A percentile compares a stretch with the other conserved stretches of the same genome.
Conservation (phyloP, 2,797 vertebrate species). For the Cyprinella venusta region DNA sequence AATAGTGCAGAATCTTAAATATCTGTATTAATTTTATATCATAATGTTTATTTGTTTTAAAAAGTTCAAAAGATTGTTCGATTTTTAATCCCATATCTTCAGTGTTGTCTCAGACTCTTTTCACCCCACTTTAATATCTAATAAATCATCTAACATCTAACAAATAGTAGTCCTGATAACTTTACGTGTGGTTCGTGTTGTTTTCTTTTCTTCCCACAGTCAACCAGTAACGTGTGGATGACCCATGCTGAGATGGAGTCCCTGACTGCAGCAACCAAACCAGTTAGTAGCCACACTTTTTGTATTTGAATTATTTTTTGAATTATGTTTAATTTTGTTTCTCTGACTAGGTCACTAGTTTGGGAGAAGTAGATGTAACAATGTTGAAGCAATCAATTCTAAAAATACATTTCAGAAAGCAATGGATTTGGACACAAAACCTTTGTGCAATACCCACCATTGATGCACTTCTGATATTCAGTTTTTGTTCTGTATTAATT, state of each 20-base stretch:
- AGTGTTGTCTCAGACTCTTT: neutral
- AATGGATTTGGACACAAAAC: neutral
- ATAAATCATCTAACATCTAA: too few relatives aligned
- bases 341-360: constrained; percentile 1
- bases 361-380: neutral
- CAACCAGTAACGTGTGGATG: constrained; percentile 95
- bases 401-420: neutral
- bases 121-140: neutral
- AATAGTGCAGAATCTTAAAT: too few relatives aligned
- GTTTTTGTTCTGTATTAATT: neutral
- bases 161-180: neutral
- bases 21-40: neutral
- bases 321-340: neutral
- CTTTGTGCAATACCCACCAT: neutral
- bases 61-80: neutral
- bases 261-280: constrained; percentile 87
- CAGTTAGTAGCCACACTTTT: constrained; percentile 76
- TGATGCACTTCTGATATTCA: neutral
- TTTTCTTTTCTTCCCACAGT: constrained; percentile 73
- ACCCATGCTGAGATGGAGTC: constrained; percentile 95
- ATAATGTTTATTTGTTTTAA: neutral
- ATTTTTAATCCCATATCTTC: neutral
- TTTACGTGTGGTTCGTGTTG: constrained; percentile 28
- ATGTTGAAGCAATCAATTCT: neutral
- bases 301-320: neutral